Percentiles rank a stretch among this genome's conserved stretches.
Conservation (phyloP, 2,797 vertebrate species). For the Brotula barbata region DNA sequence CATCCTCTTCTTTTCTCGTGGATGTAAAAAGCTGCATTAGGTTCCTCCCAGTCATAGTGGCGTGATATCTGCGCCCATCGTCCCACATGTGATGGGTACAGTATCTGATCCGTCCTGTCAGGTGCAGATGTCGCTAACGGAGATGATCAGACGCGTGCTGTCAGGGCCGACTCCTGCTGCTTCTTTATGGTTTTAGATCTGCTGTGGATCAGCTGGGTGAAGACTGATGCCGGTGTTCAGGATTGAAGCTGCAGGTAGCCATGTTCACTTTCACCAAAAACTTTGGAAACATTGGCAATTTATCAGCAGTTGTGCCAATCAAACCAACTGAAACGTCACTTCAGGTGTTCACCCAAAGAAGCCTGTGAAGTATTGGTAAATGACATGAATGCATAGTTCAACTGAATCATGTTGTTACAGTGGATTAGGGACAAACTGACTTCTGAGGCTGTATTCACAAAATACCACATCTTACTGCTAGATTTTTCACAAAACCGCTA, state of each 20-base stretch:
- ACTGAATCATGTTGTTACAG: no score
- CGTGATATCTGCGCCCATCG: not conserved
- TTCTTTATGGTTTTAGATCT: not conserved
- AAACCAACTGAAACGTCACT: not conserved
- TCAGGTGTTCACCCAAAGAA: not conserved
- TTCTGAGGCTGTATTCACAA: no score
- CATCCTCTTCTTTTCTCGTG: not conserved
- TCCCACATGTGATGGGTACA: not conserved
- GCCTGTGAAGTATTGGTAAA: not conserved
- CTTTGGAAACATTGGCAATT: not conserved
- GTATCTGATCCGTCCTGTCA: not conserved
- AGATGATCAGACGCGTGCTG: not conserved
- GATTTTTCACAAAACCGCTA: no score
- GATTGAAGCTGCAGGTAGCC: not conserved
- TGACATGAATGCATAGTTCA: no score
- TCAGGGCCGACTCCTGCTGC: not conserved
- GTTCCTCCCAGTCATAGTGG: not conserved
- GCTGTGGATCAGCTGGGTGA: slow-evolving; percentile 10
- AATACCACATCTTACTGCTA: no score
- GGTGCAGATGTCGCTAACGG: not conserved
- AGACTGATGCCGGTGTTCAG: not conserved
- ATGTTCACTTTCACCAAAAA: not conserved
- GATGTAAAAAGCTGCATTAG: no score
- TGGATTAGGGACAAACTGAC: no score
- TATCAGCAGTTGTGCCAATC: not conserved